These are phyloP conservation scores for Coptodon bakossiorum DNA, from an alignment of 2,113 vertebrate genomes.

Conservation along the genomic window DNA sequence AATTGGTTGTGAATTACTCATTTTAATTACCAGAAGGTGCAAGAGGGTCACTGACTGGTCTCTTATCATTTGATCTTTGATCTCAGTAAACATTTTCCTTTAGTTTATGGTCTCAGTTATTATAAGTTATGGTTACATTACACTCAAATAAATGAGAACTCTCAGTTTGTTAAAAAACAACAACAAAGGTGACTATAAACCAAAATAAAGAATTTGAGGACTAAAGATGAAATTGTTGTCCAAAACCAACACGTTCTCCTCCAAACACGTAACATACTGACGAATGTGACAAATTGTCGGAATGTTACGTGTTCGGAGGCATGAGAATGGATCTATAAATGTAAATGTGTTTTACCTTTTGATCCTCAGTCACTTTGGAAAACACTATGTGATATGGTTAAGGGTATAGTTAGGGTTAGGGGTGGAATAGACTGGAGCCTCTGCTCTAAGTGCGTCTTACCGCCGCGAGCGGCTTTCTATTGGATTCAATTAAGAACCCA, in stretches of 20 bases:
- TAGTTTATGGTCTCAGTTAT: background rate
- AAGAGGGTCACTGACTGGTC: background rate
- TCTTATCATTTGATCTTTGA: background rate
- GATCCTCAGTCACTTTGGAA: background rate
- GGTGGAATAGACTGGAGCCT: background rate
- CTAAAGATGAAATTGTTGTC: background rate
- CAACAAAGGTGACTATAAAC: background rate
- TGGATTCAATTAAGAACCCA: background rate
- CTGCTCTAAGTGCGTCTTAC: background rate
- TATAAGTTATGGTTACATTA: background rate
- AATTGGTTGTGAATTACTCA: background rate
- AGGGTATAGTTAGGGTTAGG: background rate
- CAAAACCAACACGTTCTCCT: background rate
- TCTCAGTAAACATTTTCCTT: background rate
- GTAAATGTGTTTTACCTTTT: background rate
- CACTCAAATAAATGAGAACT: background rate
- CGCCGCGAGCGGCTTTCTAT: fast-evolving
- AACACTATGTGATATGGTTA: background rate
- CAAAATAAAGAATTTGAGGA: background rate
- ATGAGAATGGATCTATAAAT: background rate
- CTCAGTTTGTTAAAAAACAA: background rate
- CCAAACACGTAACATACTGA: fast-evolving
- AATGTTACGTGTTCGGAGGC: fast-evolving
- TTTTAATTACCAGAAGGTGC: background rate
- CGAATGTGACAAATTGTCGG: fast-evolving